A percentile compares a stretch with the other conserved stretches of the same genome.
Conservation (phyloP, 2,888 invertebrate genomes). For the Drosophila algonquin region DNA sequence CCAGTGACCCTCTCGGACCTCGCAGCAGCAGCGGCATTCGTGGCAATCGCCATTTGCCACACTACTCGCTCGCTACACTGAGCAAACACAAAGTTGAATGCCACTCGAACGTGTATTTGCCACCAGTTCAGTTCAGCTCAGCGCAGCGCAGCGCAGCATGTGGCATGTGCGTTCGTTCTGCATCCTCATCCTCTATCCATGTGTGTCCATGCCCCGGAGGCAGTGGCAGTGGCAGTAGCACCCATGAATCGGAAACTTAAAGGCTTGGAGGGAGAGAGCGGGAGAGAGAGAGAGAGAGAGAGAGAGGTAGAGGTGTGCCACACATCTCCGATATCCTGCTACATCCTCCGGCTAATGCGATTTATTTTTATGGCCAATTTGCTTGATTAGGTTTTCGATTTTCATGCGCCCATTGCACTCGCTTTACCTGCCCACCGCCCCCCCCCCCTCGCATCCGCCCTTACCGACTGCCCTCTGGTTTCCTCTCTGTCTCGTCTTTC, state of each 20-base stretch:
- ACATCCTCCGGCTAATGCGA: constrained; percentile 63
- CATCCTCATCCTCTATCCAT: constrained; percentile 13
- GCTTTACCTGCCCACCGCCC: neutral
- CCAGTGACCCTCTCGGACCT: constrained; percentile 30
- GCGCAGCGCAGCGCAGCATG: constrained; percentile 12
- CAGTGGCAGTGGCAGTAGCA: constrained; percentile 26
- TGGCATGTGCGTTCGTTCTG: constrained; percentile 36
- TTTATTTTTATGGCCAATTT: constrained; percentile 80
- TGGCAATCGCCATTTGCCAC: neutral
- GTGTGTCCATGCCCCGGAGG: constrained; percentile 20
- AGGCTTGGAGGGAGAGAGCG: constrained; percentile 51
- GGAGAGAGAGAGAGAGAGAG: neutral
- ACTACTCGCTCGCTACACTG: constrained; percentile 59
- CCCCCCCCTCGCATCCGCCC: too few relatives aligned
- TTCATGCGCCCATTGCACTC: constrained; percentile 65
- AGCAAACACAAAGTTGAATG: constrained; percentile 73
- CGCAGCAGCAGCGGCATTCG: neutral
- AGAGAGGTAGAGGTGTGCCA: constrained; percentile 42
- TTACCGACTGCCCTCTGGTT: constrained; percentile 1
- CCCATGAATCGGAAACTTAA: constrained; percentile 64
- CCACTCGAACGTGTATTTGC: constrained; percentile 62
- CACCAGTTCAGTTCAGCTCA: constrained; percentile 41
- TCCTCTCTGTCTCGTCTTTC: neutral
- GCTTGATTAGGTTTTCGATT: constrained; percentile 79
- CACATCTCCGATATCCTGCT: constrained; percentile 12